A percentile compares a stretch with the other conserved stretches of the same genome.
Conservation (phyloP, 2,797 vertebrate species). For the Cephalopachus bancanus region DNA sequence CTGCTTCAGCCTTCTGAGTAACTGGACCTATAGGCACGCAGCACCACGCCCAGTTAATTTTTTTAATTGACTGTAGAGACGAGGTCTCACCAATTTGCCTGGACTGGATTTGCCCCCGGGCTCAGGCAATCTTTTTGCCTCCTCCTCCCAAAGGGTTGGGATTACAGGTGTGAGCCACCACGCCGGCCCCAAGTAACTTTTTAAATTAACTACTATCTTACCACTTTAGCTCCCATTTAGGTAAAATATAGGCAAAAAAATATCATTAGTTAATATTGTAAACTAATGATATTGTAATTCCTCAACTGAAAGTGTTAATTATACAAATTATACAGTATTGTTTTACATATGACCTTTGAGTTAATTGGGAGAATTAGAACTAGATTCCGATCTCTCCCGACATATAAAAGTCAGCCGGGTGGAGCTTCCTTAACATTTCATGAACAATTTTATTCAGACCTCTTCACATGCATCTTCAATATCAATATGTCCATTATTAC, state of each 20-base stretch:
- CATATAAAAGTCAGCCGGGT: neutral
- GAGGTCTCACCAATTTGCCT: no score
- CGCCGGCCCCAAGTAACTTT: neutral
- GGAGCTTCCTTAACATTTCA: neutral
- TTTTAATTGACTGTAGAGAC: no score
- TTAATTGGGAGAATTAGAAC: neutral
- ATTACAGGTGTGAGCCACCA: no score
- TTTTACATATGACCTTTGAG: neutral
- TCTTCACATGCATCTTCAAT: neutral
- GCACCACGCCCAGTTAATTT: no score
- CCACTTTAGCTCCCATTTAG: neutral
- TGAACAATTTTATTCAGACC: neutral
- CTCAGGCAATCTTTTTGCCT: no score
- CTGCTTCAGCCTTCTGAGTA: no score
- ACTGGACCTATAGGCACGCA: no score
- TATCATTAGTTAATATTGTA: slow-evolving; percentile 4
- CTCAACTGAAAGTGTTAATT: neutral
- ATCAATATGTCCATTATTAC: neutral
- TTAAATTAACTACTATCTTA: neutral
- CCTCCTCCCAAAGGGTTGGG: no score
- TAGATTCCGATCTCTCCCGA: neutral
- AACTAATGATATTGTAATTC: neutral
- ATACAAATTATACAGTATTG: neutral
- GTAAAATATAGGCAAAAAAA: neutral
- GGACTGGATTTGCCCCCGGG: no score